A percentile compares a stretch with the other conserved stretches of the same genome.
phyloP scores from a whole-genome alignment of 2,113 vertebrate species.

The Phaethon lepturus region DNA sequence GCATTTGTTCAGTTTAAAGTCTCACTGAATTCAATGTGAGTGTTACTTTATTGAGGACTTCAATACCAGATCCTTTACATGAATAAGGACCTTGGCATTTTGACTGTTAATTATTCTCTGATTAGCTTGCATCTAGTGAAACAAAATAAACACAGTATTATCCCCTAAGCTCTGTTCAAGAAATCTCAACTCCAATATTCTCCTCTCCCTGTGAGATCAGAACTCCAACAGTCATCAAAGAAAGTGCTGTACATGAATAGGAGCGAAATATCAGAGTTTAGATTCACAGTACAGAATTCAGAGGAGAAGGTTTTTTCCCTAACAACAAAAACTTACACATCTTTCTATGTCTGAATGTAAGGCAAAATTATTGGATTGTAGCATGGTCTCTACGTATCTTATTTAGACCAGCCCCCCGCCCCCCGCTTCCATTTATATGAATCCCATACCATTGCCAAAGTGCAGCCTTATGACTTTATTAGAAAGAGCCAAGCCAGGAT shows the following conservation, averaged over 20 bases:
- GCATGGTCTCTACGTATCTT: not conserved
- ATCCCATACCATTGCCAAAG: not conserved
- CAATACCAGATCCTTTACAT: slow-evolving; percentile 45
- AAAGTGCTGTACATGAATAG: slow-evolving; percentile 12
- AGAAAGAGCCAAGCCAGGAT: not conserved
- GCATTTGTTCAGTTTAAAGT: slow-evolving; percentile 43
- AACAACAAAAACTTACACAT: slow-evolving; percentile 14
- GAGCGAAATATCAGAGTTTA: slow-evolving; percentile 48
- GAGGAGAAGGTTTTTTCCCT: not conserved
- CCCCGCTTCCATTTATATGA: not conserved
- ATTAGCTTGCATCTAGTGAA: slow-evolving; percentile 49
- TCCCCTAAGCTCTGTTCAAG: slow-evolving; percentile 35
- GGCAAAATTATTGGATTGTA: not conserved
- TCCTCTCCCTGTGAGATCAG: slow-evolving; percentile 54
- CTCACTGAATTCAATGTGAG: not conserved
- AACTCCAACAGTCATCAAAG: slow-evolving; percentile 70
- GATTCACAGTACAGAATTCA: slow-evolving; percentile 14
- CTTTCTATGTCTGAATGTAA: not conserved
- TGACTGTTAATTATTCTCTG: slow-evolving; percentile 62
- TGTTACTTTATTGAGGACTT: slow-evolving; percentile 44
- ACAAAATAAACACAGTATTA: slow-evolving; percentile 38
- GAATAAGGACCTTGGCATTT: slow-evolving; percentile 46
- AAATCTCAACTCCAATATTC: slow-evolving; percentile 53
- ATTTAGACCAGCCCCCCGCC: not conserved
- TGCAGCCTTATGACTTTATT: not conserved